These are phyloP conservation scores for Siniperca undulata DNA, from an alignment of 2,797 vertebrate species.

Conservation along the genomic window DNA sequence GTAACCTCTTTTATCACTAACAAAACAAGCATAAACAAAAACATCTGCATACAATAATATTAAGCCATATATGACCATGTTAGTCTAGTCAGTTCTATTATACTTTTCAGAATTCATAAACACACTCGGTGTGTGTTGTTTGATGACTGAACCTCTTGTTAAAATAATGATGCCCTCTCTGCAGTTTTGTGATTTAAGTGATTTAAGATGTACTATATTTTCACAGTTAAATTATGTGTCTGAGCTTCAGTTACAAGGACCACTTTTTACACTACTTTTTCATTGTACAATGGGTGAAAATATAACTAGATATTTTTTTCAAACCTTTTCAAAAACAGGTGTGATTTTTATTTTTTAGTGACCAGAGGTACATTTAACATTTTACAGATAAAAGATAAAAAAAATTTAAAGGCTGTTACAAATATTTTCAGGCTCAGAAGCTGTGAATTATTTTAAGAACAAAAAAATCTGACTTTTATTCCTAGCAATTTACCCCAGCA, in stretches of 20 bases:
- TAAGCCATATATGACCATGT: background rate
- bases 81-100: background rate
- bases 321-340: background rate
- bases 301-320: background rate
- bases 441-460: background rate
- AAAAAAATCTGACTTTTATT: background rate
- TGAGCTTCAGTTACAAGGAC: background rate
- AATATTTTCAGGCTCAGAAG: background rate
- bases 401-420: background rate
- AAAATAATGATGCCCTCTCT: background rate
- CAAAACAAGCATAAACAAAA: constrained; percentile 15
- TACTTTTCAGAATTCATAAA: constrained; percentile 7
- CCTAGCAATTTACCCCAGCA: background rate
- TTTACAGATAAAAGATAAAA: background rate
- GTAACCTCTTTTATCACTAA: background rate
- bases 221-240: background rate
- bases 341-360: background rate
- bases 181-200: background rate
- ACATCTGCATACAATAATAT: background rate
- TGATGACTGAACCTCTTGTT: background rate
- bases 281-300: background rate
- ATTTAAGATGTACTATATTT: background rate
- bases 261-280: background rate
- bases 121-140: constrained; percentile 29
- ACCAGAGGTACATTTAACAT: constrained; percentile 1